Evolutionary conservation across 2,113 vertebrate genomes (phyloP).

Genomic region (Pelecanoides urinatrix): DNA sequence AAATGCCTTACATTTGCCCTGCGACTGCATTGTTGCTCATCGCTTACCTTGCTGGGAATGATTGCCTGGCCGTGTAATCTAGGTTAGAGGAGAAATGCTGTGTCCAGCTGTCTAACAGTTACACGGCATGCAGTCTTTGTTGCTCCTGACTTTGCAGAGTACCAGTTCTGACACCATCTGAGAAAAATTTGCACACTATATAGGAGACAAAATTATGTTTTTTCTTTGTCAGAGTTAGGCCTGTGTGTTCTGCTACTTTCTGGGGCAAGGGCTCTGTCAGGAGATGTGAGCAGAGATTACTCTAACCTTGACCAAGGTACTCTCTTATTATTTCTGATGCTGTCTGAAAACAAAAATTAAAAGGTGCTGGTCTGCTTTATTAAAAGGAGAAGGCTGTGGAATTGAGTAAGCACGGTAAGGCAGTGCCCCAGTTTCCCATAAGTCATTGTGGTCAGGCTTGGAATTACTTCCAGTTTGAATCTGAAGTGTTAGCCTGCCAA

Average conservation of each 20-base stretch:
- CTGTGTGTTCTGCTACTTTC: background rate
- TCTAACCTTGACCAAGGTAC: background rate
- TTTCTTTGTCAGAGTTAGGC: background rate
- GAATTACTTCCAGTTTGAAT: constrained; percentile 6
- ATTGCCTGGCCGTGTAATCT: background rate
- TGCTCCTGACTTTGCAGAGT: background rate
- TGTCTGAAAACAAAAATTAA: background rate
- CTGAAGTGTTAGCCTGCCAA: background rate
- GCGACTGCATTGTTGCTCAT: background rate
- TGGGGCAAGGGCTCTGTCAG: background rate
- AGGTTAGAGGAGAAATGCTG: background rate
- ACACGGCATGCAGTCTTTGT: background rate
- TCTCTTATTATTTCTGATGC: background rate
- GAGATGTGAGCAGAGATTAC: background rate
- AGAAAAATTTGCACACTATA: background rate
- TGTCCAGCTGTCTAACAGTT: background rate
- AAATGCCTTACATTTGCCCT: background rate
- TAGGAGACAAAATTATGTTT: background rate
- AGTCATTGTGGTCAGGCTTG: background rate
- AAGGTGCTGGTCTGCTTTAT: background rate
- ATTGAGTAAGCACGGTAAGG: background rate
- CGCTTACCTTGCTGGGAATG: background rate
- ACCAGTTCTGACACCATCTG: background rate
- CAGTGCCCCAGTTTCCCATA: background rate
- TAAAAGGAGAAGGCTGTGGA: background rate